Conservation (phyloP, 2,113 vertebrate species). For the Pollachius pollachius region DNA sequence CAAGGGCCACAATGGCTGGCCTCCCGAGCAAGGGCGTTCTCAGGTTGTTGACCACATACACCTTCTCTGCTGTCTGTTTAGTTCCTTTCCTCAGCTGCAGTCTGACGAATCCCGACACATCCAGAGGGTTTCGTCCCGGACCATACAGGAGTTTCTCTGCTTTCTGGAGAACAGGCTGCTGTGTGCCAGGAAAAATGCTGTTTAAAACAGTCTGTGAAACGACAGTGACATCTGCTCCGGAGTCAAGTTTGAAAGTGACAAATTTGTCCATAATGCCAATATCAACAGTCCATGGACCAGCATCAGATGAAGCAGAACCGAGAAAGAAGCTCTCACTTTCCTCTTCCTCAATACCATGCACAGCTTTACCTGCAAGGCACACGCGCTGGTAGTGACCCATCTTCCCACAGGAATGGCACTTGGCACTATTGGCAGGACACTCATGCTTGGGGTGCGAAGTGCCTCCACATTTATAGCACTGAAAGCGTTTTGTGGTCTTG, state of each 20-base stretch:
- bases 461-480: too few relatives aligned
- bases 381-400: neutral
- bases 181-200: neutral
- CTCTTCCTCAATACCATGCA: neutral
- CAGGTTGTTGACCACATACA: slow-evolving; percentile 10
- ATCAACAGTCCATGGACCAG: neutral
- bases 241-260: slow-evolving; percentile 13
- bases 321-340: neutral
- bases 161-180: slow-evolving; percentile 5
- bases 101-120: slow-evolving; percentile 2
- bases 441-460: too few relatives aligned
- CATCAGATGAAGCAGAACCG: neutral
- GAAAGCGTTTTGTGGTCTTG: too few relatives aligned
- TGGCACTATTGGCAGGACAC: too few relatives aligned
- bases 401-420: too few relatives aligned
- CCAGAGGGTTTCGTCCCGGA: neutral
- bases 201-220: neutral
- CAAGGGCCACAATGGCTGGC: slow-evolving; percentile 5
- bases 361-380: slow-evolving; percentile 8
- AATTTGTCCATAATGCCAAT: neutral
- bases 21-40: slow-evolving; percentile 10
- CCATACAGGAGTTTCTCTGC: neutral
- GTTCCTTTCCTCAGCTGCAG: neutral
- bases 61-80: slow-evolving; percentile 4
- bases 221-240: slow-evolving; percentile 14